Conservation (phyloP, 2,797 vertebrate genomes). For the Oryzias sinensis region DNA sequence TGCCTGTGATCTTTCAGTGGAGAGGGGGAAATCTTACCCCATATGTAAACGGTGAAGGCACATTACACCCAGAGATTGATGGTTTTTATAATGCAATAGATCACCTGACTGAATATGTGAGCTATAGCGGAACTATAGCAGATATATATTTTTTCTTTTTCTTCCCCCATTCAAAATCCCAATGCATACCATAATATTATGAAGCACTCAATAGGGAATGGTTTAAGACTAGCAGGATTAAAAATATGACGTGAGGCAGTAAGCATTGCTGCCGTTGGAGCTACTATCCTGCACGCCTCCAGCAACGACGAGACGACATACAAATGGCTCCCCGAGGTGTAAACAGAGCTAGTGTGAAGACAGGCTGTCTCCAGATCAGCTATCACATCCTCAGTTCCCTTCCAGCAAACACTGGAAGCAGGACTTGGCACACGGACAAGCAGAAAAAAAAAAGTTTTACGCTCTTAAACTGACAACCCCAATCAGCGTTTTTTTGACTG, state of each 20-base stretch:
- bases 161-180: background rate
- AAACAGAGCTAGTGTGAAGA: conserved; percentile 76
- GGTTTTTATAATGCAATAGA: conserved; percentile 19
- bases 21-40: conserved; percentile 8
- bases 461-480: conserved; percentile 56
- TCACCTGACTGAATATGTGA: conserved; percentile 13
- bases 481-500: conserved; percentile 49
- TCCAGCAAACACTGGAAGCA: conserved; percentile 36
- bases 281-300: conserved; percentile 60
- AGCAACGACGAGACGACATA: conserved; percentile 65
- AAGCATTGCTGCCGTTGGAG: conserved; percentile 44
- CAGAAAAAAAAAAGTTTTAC: conserved; percentile 13
- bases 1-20: conserved; percentile 36
- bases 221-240: conserved; percentile 28
- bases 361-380: conserved; percentile 73
- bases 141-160: background rate
- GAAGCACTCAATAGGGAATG: conserved; percentile 9
- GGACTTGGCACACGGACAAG: conserved; percentile 38
- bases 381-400: conserved; percentile 67
- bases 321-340: conserved; percentile 76
- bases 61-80: conserved; percentile 4
- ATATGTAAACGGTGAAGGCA: conserved; percentile 16
- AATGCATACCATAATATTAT: conserved; percentile 8
- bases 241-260: conserved; percentile 18
- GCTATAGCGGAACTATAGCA: conserved; percentile 1